Base-by-base conservation (phyloP, 2,797 vertebrate genomes). In the Pagetopsis macropterus region DNA sequence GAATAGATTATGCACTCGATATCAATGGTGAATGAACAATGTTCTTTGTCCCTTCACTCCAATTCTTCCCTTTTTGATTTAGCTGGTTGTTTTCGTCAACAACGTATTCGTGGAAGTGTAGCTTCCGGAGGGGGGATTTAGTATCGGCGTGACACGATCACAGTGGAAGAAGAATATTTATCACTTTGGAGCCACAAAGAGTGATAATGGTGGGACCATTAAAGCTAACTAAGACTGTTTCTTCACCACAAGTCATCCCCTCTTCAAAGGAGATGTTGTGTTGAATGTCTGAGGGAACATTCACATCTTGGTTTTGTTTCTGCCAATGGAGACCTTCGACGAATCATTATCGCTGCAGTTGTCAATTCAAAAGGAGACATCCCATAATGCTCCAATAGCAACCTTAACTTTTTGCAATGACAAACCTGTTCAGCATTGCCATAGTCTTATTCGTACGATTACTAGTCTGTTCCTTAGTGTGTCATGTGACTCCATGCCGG, bases 31-130 rank as follows among this genome's bases (percentile, higher is more conserved):
- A 91, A 90, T 88, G 75, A 66, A 89, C 82, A 87, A 88, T 83
- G 73, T 72, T 79, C 68, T 66, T 82, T 89, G 84, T 88, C 48
- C 63, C 65, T 60, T 86, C 72, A 67, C 76, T 84, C 62, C 78
- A 64, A 76, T 90, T 90, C 90, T 86, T 66, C 45, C 81, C 66
- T 63, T 84, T 90, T 90, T 92, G 90, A 92, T 91, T 92, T 89
- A 91, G 73, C 81, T 84, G 66, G 65, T 92, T 92, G 90, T 91
- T 93, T 92, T 86, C 58, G 72, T 45, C 27, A 70, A 58, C 60
- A 82, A 75, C 73, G 72, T 65, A 49, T 79, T 44, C 50, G 62
- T 75, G 84, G 81, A 86, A 82, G 72, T 73, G 72, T 2, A 56
- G 83, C 76, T 83, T 91, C 85, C 78, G 70, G 76, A 76, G 75